Evolutionary conservation across 92 coral and sea anemone genomes (phyloP).

Genomic region (Anthopleura xanthogrammica): DNA sequence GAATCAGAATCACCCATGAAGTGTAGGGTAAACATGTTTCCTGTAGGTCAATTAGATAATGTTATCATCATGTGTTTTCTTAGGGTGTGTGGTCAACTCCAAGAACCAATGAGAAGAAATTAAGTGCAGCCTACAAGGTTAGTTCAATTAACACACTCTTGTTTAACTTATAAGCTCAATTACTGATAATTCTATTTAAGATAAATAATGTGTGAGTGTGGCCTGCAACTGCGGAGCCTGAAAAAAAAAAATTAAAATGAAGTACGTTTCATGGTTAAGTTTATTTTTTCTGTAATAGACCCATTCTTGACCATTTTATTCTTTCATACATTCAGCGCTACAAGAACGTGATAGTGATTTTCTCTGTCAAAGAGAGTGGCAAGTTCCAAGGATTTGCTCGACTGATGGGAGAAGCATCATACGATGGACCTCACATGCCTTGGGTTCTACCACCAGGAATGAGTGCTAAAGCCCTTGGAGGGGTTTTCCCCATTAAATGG

Average conservation of each 20-base stretch:
- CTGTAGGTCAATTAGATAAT: not conserved
- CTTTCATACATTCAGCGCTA: conserved; percentile 67
- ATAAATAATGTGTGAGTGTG: not conserved
- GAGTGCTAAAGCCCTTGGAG: conserved; percentile 98
- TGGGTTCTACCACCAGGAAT: conserved; percentile 99
- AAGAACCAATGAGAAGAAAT: conserved; percentile 90
- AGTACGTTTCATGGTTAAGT: too few relatives aligned
- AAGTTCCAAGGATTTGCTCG: conserved; percentile 99
- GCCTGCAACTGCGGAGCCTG: too few relatives aligned
- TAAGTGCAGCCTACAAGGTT: conserved; percentile 81
- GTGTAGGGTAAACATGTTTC: not conserved
- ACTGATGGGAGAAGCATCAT: conserved; percentile 81
- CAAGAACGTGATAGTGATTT: conserved; percentile 91
- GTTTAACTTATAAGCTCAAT: too few relatives aligned
- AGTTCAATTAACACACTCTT: not conserved
- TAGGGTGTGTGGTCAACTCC: conserved; percentile 99
- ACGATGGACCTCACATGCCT: conserved; percentile 82
- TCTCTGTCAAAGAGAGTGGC: conserved; percentile 97
- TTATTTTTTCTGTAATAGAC: too few relatives aligned
- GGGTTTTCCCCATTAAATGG: conserved; percentile 95
- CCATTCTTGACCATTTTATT: not conserved
- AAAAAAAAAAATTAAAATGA: too few relatives aligned
- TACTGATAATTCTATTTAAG: too few relatives aligned
- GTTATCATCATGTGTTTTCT: not conserved
- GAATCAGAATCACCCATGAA: not conserved